A percentile compares a stretch with the other conserved stretches of the same genome.
phyloP scores from a whole-genome alignment of 2,113 vertebrate genomes.

The Paraplagusia blochii region DNA sequence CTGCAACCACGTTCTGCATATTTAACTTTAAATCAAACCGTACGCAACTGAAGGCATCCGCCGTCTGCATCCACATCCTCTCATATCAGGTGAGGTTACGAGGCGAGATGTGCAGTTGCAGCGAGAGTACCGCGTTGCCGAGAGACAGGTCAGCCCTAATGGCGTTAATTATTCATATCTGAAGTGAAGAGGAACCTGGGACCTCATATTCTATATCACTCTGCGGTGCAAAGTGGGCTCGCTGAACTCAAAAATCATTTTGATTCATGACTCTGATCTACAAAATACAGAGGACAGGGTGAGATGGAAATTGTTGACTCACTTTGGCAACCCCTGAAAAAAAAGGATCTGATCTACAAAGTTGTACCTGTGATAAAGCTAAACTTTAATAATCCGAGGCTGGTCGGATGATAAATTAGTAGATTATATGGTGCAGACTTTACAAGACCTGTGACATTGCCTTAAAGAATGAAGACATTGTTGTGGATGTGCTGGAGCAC shows the following conservation, averaged over 20 bases:
- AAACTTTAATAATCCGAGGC: conserved; percentile 2
- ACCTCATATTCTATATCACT: conserved; percentile 32
- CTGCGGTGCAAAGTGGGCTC: conserved; percentile 10
- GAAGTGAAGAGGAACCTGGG: conserved; percentile 21
- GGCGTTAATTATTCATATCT: conserved; percentile 55
- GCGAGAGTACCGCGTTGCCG: conserved; percentile 11
- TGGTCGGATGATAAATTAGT: conserved; percentile 15
- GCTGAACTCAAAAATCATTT: conserved; percentile 30
- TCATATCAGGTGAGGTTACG: conserved; percentile 49
- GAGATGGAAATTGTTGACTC: no score
- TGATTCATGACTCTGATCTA: conserved; percentile 32
- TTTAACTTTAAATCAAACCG: conserved; percentile 43
- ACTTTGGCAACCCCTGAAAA: no score
- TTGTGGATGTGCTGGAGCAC: conserved; percentile 6
- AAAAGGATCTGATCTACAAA: conserved; percentile 31
- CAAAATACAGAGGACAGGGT: no score
- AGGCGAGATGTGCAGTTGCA: conserved; percentile 39
- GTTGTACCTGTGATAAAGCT: not conserved
- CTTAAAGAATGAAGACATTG: conserved; percentile 4
- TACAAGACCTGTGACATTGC: not conserved
- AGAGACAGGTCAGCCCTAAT: conserved; percentile 55
- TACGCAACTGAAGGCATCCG: conserved; percentile 38
- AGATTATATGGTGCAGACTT: conserved; percentile 1
- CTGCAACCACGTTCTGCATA: conserved; percentile 46
- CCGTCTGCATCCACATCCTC: conserved; percentile 21